A percentile compares a stretch with the other conserved stretches of the same genome.
Conservation (phyloP, 1,140 invertebrate genomes). For the Anastrepha ludens region DNA sequence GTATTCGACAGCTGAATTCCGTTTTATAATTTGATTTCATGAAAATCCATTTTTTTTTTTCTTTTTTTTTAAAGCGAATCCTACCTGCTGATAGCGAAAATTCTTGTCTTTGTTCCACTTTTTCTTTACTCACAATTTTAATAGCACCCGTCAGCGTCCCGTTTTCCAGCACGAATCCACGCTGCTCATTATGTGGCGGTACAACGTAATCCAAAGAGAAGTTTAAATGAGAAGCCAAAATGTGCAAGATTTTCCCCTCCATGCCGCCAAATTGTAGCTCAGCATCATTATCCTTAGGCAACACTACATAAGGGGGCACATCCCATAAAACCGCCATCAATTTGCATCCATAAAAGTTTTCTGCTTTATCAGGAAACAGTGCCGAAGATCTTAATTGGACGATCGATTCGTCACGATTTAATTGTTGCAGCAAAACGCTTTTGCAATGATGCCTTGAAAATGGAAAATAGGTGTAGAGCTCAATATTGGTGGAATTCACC, state of each 20-base stretch:
- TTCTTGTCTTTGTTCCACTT: too few relatives aligned
- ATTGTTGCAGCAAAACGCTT: constrained; percentile 59
- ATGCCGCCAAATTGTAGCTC: constrained; percentile 48
- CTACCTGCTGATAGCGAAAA: background rate
- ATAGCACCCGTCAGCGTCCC: constrained; percentile 59
- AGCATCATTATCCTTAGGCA: background rate
- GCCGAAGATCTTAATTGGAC: constrained; percentile 54
- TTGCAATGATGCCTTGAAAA: constrained; percentile 59
- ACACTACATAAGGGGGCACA: constrained; percentile 62
- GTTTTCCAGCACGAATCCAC: constrained; percentile 59
- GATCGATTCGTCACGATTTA: constrained; percentile 61
- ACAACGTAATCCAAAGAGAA: constrained; percentile 48
- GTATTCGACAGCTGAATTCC: too few relatives aligned
- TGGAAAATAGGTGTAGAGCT: constrained; percentile 65
- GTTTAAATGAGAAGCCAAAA: constrained; percentile 56
- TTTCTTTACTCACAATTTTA: constrained; percentile 56
- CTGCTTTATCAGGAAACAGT: constrained; percentile 65
- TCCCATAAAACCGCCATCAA: constrained; percentile 62
- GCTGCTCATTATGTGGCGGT: constrained; percentile 45
- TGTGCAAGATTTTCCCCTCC: constrained; percentile 64
- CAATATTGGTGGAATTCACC: constrained; percentile 62
- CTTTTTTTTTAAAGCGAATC: too few relatives aligned
- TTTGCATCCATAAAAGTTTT: constrained; percentile 64
- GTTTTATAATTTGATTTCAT: too few relatives aligned
- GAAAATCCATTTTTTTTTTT: too few relatives aligned